A percentile compares a stretch with the other conserved stretches of the same genome.
Conservation (phyloP, 2,888 invertebrate genomes). For the Syrista parreyssii region DNA sequence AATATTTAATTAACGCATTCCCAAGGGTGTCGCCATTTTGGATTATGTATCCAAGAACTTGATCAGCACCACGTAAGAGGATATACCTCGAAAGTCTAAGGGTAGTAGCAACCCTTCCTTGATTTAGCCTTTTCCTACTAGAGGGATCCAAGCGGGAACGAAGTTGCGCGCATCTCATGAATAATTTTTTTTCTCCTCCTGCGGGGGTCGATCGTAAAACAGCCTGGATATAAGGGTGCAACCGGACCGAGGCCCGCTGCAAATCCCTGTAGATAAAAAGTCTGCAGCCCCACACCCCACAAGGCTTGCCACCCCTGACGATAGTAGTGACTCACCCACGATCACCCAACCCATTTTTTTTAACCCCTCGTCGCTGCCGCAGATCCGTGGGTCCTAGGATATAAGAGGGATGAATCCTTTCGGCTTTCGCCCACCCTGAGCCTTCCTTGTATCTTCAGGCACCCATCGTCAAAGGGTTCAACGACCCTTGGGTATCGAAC, state of each 20-base stretch:
- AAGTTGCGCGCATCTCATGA: slow-evolving; percentile 58
- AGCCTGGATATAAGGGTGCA: slow-evolving; percentile 49
- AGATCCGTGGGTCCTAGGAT: slow-evolving; percentile 38
- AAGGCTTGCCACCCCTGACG: slow-evolving; percentile 60
- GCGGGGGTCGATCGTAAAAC: slow-evolving; percentile 34
- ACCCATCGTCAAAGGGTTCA: slow-evolving; percentile 30
- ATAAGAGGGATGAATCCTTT: slow-evolving; percentile 44
- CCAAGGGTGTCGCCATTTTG: neutral
- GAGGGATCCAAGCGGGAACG: slow-evolving; percentile 12
- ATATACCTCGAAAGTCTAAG: neutral
- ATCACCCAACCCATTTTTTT: slow-evolving; percentile 55
- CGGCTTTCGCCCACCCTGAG: slow-evolving; percentile 25
- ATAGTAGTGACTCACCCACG: slow-evolving; percentile 59
- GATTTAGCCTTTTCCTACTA: neutral
- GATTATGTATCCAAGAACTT: neutral
- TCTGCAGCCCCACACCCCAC: slow-evolving; percentile 20
- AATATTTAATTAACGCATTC: neutral
- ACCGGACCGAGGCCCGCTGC: slow-evolving; percentile 57
- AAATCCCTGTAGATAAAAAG: slow-evolving; percentile 50
- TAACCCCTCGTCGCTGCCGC: slow-evolving; percentile 51
- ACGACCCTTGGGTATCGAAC: slow-evolving; percentile 11
- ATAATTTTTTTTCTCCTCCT: slow-evolving; percentile 41
- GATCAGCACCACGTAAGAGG: neutral
- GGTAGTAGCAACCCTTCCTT: neutral
- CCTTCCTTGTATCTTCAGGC: slow-evolving; percentile 8